Conservation (phyloP, 2,797 vertebrate species). For the Tragopan temminckii region DNA sequence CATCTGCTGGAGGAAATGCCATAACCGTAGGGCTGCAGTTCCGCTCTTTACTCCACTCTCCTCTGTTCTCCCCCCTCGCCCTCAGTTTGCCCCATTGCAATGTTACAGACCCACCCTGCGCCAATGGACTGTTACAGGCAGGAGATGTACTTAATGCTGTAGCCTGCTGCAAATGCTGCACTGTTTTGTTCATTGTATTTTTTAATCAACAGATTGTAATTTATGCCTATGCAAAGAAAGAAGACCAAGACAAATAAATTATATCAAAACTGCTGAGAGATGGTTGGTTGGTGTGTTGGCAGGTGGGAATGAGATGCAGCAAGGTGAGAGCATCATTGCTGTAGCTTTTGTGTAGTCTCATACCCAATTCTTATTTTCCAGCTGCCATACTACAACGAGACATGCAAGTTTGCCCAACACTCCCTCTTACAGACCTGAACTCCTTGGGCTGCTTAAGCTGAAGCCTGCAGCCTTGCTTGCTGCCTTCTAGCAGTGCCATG, state of each 20-base stretch:
- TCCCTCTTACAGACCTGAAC: accelerated
- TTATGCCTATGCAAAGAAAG: constrained; percentile 84
- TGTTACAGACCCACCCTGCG: not conserved
- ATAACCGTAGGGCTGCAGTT: not conserved
- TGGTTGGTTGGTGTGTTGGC: not conserved
- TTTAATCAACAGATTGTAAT: constrained; percentile 81
- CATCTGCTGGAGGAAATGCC: not conserved
- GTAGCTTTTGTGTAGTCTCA: not conserved
- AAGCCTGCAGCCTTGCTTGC: not conserved
- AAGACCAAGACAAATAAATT: constrained; percentile 71
- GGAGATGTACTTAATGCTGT: constrained; percentile 29
- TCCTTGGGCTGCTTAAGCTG: not conserved
- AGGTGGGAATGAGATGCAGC: not conserved
- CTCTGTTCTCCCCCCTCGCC: not conserved
- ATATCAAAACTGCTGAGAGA: not conserved
- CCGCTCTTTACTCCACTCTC: not conserved
- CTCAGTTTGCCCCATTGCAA: not conserved
- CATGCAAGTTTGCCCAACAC: not conserved
- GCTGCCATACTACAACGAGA: not conserved
- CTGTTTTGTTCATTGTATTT: constrained; percentile 74
- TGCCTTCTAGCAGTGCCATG: not conserved
- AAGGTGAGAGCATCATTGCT: not conserved
- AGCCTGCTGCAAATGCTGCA: constrained; percentile 83
- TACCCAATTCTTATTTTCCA: not conserved
- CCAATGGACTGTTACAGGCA: constrained; percentile 41